phyloP scores from a whole-genome alignment of 1,140 invertebrate genomes.

The Andricus grossulariae region DNA sequence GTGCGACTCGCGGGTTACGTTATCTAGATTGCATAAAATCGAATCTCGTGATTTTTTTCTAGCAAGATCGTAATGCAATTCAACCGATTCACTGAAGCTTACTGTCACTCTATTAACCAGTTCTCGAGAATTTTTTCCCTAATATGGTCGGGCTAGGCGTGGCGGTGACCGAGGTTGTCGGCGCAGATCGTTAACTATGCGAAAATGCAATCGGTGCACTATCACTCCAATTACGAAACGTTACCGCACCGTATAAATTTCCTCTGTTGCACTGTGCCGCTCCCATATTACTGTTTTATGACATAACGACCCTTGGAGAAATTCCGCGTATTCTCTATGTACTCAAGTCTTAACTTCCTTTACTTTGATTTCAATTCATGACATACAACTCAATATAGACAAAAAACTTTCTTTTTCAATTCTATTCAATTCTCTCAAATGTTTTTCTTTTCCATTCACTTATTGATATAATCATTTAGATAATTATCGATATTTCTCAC shows the following conservation, averaged over 20 bases:
- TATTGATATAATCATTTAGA: too few species aligned
- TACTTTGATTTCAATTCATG: too few species aligned
- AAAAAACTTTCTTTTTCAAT: too few species aligned
- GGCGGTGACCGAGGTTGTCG: constrained; percentile 43
- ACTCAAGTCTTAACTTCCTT: constrained; percentile 1
- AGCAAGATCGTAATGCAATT: constrained; percentile 53
- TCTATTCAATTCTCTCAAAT: too few species aligned
- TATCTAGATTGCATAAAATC: constrained; percentile 61
- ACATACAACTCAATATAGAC: too few species aligned
- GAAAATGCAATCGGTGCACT: constrained; percentile 65
- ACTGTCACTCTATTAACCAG: constrained; percentile 51
- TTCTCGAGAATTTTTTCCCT: constrained; percentile 62
- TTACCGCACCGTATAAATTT: constrained; percentile 65
- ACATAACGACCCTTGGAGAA: constrained; percentile 59
- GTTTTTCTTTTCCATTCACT: too few species aligned
- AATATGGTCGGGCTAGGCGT: constrained; percentile 66
- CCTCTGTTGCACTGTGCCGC: constrained; percentile 43
- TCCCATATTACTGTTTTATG: constrained; percentile 62
- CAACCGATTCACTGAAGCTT: constrained; percentile 42
- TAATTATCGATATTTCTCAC: too few species aligned
- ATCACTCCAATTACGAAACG: constrained; percentile 71
- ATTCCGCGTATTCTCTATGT: constrained; percentile 16
- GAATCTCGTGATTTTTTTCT: constrained; percentile 56
- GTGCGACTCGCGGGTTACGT: constrained; percentile 55
- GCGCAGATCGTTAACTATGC: constrained; percentile 54